These are phyloP conservation scores for Sympetrum striolatum DNA, from an alignment of 2,888 invertebrate genomes.

Conservation along the genomic window DNA sequence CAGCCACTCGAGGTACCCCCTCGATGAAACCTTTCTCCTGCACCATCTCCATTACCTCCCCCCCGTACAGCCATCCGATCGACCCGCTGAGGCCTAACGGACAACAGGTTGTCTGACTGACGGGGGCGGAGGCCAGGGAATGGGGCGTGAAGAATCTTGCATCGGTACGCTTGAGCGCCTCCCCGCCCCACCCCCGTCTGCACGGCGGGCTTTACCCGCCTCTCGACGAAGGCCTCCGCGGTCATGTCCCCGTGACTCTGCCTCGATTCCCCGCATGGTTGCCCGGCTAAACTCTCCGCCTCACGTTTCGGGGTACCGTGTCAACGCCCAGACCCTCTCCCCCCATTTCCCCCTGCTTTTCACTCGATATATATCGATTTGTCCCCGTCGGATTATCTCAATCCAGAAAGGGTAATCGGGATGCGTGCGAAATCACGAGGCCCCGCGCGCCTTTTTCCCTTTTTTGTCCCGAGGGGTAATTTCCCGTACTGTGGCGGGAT, in stretches of 20 bases:
- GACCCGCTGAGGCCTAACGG: neutral
- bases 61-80: neutral
- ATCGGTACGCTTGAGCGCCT: neutral
- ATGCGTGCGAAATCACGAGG: no score
- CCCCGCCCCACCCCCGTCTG: neutral
- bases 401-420: no score
- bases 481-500: no score
- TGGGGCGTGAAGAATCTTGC: neutral
- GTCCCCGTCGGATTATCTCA: no score
- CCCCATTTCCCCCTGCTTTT: neutral
- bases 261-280: neutral
- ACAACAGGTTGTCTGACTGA: neutral
- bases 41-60: neutral
- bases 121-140: neutral
- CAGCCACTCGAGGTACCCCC: neutral
- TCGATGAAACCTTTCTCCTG: neutral
- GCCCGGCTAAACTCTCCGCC: neutral
- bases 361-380: neutral
- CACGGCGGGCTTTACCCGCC: neutral
- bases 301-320: neutral
- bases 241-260: neutral
- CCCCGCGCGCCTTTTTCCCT: no score
- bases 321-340: no score
- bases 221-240: neutral
- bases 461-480: no score